Evolutionary conservation across 2,113 vertebrate species (phyloP).

Genomic region (Myanophis thanlyinensis): DNA sequence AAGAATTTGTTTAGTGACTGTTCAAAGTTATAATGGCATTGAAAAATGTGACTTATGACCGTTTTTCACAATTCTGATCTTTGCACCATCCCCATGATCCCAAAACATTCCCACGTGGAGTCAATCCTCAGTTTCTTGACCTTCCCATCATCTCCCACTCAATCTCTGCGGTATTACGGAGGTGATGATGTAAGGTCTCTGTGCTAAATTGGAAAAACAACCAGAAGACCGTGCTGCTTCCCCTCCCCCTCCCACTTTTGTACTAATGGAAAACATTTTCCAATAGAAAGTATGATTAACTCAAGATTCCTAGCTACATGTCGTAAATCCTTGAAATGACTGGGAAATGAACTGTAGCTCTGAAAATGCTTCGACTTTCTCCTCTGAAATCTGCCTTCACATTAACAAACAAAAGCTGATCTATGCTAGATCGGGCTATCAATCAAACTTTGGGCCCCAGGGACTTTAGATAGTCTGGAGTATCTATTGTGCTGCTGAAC

Average conservation of each 20-base stretch:
- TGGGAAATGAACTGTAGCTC: not conserved
- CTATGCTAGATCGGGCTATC: not conserved
- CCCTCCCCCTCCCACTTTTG: not conserved
- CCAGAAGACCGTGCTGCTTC: not conserved
- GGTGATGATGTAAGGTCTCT: not conserved
- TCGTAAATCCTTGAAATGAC: not conserved
- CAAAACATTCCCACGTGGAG: not conserved
- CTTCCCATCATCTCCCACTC: not conserved
- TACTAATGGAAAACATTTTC: not conserved
- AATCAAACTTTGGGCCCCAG: not conserved
- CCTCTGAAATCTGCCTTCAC: not conserved
- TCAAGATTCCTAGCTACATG: not conserved
- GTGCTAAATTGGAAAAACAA: not conserved
- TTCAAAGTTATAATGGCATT: too few relatives aligned
- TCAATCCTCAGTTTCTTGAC: not conserved
- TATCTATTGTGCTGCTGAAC: not conserved
- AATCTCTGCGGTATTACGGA: not conserved
- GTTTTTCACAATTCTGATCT: too few relatives aligned
- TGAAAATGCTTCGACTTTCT: not conserved
- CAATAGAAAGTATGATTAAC: not conserved
- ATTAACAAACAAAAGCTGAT: not conserved
- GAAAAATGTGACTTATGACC: too few relatives aligned
- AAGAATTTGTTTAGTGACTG: too few relatives aligned
- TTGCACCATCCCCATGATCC: too few relatives aligned
- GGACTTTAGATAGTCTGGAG: not conserved